phyloP scores from a whole-genome alignment of 2,797 vertebrate genomes.

The Lepidocolaptes lacrymiger region DNA sequence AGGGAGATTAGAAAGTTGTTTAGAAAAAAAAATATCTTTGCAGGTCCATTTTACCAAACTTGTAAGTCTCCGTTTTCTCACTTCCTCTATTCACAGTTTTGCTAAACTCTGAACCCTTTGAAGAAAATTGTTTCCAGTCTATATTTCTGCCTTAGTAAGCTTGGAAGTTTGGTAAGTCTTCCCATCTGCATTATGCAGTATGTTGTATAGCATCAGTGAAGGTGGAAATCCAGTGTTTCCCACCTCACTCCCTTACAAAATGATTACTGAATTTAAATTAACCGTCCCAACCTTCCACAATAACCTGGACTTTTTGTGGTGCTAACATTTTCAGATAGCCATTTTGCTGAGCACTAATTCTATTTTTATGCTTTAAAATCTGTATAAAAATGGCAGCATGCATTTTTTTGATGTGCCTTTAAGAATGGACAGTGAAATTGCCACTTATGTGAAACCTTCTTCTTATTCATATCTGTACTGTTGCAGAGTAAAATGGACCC shows the following conservation, averaged over 20 bases:
- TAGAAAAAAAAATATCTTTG: not conserved
- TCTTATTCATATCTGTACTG: not conserved
- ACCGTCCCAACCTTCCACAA: not conserved
- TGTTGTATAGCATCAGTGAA: not conserved
- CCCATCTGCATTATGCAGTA: not conserved
- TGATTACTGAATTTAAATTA: not conserved
- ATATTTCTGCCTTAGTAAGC: not conserved
- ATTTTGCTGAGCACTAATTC: not conserved
- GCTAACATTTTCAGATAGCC: not conserved
- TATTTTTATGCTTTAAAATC: not conserved
- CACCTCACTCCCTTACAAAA: not conserved
- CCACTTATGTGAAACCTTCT: not conserved
- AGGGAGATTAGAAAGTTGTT: not conserved
- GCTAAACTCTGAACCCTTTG: not conserved
- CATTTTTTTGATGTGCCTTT: not conserved
- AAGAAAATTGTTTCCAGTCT: not conserved
- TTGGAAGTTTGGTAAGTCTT: not conserved
- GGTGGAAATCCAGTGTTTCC: not conserved
- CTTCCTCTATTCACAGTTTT: not conserved
- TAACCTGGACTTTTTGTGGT: not conserved
- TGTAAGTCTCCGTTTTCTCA: not conserved
- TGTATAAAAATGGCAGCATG: not conserved
- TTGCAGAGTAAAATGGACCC: not conserved
- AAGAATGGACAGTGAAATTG: not conserved
- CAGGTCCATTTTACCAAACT: not conserved